Percentiles rank a stretch among this genome's conserved stretches.
These are phyloP conservation scores for Aldrovandia affinis DNA, from an alignment of 2,797 vertebrate species.

Conservation along the genomic window DNA sequence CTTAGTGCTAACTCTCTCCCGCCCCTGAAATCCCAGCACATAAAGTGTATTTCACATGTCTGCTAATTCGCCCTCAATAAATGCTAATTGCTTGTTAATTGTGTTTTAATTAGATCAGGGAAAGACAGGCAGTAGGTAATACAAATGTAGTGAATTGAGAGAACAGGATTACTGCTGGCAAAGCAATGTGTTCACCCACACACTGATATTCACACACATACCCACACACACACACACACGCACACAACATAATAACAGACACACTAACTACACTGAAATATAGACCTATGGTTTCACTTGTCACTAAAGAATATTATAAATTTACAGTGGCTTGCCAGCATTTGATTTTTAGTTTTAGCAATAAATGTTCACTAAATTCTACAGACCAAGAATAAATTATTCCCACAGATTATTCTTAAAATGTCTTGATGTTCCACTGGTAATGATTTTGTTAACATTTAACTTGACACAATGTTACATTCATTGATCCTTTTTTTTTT, in stretches of 20 bases:
- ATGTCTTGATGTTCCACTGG: background rate
- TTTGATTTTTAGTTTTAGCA: background rate
- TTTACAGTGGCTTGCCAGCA: background rate
- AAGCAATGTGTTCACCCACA: constrained; percentile 3
- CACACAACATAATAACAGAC: background rate
- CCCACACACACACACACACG: background rate
- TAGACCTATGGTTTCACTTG: background rate
- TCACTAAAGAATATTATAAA: background rate
- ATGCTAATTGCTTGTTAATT: constrained; percentile 75
- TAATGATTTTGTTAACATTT: background rate
- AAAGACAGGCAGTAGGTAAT: constrained; percentile 45
- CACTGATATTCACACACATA: constrained; percentile 15
- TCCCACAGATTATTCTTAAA: background rate
- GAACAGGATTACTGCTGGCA: constrained; percentile 9
- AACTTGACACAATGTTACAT: background rate
- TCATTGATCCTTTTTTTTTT: background rate
- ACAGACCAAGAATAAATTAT: background rate
- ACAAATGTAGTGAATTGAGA: constrained; percentile 20
- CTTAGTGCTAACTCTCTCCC: constrained; percentile 20
- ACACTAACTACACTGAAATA: background rate
- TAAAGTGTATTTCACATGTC: constrained; percentile 70
- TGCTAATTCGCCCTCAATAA: constrained; percentile 77
- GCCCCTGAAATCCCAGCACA: constrained; percentile 65
- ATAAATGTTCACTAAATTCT: too few relatives aligned
- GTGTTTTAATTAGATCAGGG: constrained; percentile 77